These are phyloP conservation scores for Anableps anableps DNA, from an alignment of 2,797 vertebrate genomes.

Conservation along the genomic window DNA sequence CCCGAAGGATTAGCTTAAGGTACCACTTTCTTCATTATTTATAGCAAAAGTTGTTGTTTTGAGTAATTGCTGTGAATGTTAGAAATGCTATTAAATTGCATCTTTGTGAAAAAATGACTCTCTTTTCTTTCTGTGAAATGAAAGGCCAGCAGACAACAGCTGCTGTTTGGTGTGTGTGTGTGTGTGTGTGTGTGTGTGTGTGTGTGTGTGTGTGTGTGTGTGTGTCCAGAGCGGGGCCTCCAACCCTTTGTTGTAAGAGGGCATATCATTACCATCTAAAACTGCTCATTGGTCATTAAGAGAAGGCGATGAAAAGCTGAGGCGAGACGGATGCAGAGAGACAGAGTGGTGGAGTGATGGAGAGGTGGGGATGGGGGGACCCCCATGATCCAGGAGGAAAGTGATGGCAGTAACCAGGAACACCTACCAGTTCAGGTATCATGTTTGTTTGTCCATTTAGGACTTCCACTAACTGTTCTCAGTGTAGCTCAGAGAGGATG, in stretches of 20 bases:
- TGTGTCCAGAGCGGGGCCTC: constrained; percentile 60
- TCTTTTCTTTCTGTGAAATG: constrained; percentile 55
- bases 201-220: constrained; percentile 40
- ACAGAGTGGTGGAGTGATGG: constrained; percentile 13
- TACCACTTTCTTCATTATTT: not conserved
- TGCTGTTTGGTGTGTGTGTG: constrained; percentile 59
- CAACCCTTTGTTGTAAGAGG: constrained; percentile 70
- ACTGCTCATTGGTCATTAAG: constrained; percentile 67
- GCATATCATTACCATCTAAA: constrained; percentile 82
- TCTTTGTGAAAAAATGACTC: not conserved
- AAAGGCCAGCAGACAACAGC: constrained; percentile 71
- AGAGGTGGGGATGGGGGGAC: constrained; percentile 1
- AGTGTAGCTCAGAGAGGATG: constrained; percentile 27
- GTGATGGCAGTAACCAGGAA: constrained; percentile 51
- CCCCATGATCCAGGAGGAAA: constrained; percentile 47
- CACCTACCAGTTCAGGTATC: constrained; percentile 54
- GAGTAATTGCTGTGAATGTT: not conserved
- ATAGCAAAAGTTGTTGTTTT: not conserved
- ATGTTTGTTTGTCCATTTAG: constrained; percentile 12
- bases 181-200: constrained; percentile 31
- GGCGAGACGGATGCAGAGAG: constrained; percentile 33
- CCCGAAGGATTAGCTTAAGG: not conserved
- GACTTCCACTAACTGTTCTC: constrained; percentile 22
- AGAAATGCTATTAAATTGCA: not conserved
- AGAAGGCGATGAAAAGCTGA: constrained; percentile 50